Base-by-base conservation (phyloP, 2,888 invertebrate species). In the Ellobium chinense region DNA sequence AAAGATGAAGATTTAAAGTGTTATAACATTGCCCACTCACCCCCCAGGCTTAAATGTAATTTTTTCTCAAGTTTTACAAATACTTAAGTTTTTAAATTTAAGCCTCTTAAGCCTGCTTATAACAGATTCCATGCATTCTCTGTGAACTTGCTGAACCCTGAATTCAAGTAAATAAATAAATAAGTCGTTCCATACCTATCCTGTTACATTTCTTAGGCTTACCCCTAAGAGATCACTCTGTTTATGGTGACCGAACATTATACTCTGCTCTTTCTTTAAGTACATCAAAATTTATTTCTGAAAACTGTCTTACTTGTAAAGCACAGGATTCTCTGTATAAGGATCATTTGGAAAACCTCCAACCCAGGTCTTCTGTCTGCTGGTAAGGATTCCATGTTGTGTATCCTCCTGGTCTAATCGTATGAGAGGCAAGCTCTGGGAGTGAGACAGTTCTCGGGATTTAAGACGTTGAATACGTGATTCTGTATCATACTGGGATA, bases 291-390 rank as follows among this genome's bases (percentile, higher is more conserved):
- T 34, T 34, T 62, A 56, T 46, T 60, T 39, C n/a, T 4, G 34
- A 58, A 36, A 12, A 18, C 5, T 39, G 54, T n/a, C 46, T 66
- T 54, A 79, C 92, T 90, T 92, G 83, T 89, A 90, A n/a, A 91
- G 82, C 46, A 92, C 90, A 54, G 92, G 92, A 84, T 93, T 93
- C 85, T 93, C 92, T 18, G 89, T 87, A 78, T 90, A 85, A 18
- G 88, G 87, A 72, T 93, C 92, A 89, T 92, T 92, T 37, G 92
- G 91, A 73, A 91, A 90, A 5, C 90, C 90, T 78, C 89, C 89
- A 9, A 89, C 85, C 93, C 93, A 93, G 1, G 91, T 89, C 54
- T 84, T 84, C 85, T 92, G 92, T 82, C 92, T 82, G 29, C 86
- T 85, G 12, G 84, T 89, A 37, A 93, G 86, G 24, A 93, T 84